Evolutionary conservation across 2,113 vertebrate genomes (phyloP).

Genomic region (Prolemur simus): DNA sequence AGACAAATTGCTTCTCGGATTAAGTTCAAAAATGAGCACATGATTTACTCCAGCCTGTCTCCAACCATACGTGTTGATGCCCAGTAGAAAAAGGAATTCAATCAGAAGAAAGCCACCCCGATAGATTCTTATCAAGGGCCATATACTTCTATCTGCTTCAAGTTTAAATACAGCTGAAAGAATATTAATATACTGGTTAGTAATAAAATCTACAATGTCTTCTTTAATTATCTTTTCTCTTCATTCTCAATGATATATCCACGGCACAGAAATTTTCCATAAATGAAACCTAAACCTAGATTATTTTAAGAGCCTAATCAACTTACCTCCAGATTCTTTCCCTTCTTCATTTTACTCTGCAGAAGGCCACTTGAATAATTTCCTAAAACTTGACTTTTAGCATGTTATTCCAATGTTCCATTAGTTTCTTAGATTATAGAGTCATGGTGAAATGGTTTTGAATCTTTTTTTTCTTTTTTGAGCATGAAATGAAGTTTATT

Average conservation of each 20-base stretch:
- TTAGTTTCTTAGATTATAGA: background rate
- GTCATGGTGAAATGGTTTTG: background rate
- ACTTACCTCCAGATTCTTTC: background rate
- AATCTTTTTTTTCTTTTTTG: background rate
- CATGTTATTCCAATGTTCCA: background rate
- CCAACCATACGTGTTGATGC: slow-evolving; percentile 98
- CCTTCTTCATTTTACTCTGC: background rate
- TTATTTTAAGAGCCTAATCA: slow-evolving; percentile 30
- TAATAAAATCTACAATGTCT: slow-evolving; percentile 44
- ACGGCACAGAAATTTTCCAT: background rate
- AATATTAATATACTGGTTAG: slow-evolving; percentile 57
- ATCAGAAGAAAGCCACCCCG: slow-evolving; percentile 97
- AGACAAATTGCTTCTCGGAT: slow-evolving; percentile 96
- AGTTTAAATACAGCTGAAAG: slow-evolving; percentile 89
- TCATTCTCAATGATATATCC: slow-evolving; percentile 1
- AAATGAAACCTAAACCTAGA: slow-evolving; percentile 11
- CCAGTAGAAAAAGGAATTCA: slow-evolving; percentile 98
- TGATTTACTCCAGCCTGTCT: slow-evolving; percentile 97
- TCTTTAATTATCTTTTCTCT: slow-evolving; percentile 39
- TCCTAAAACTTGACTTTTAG: slow-evolving; percentile 22
- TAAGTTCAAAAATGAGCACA: slow-evolving; percentile 97
- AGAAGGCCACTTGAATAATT: slow-evolving; percentile 15
- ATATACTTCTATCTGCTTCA: slow-evolving; percentile 85
- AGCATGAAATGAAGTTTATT: too few relatives aligned
- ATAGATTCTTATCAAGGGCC: slow-evolving; percentile 96